Evolutionary conservation across 1,140 invertebrate genomes (phyloP), one percentile per base, ranked within the genome.

Genomic region (Pseudoatta argentina): DNA sequence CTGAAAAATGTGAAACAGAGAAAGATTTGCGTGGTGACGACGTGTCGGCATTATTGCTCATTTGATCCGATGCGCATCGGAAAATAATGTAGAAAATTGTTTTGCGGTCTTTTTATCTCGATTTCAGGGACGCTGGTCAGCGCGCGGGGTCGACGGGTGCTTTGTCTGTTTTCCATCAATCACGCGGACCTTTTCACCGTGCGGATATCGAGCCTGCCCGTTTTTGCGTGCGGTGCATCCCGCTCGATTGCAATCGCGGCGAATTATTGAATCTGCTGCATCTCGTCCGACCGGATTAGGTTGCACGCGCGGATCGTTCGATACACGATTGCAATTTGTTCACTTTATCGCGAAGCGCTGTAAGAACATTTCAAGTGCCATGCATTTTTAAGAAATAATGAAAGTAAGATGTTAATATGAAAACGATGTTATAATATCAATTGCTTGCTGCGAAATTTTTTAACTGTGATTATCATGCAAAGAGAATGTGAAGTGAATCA

Each of bases 91-190:
- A 92, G 91, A 93, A 94, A 95, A 95, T 94, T 93, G 90, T 94
- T 94, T 92, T 93, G 94, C 88, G 93, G 93, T 90, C 89, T 94
- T 94, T 94, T 94, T 94, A 94, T 94, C 93, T 93, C 88, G 91
- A 94, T 93, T 93, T 92, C 89, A 90, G 82, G 75, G 91, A 89
- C 78, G 85, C 64, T 76, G 78, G 87, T 86, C 87, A 76, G 87
- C 77, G 67, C 59, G 48, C 66, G 72, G 55, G 69, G 69, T 8
- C 14, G 85, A 75, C 73, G 81, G 88, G 88, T 71, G 91, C 93
- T 93, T 94, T 94, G 92, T 94, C 79, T 83, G 92, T 93, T 94
- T 94, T 93, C 94, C 94, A 95, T 95, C 94, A 95, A 95, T 95
- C 94, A 95, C 93, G 88, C 91, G 91, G 77, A 87, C 89, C 89